Conservation (phyloP, 2,113 vertebrate species). For the Todiramphus saurophagus region DNA sequence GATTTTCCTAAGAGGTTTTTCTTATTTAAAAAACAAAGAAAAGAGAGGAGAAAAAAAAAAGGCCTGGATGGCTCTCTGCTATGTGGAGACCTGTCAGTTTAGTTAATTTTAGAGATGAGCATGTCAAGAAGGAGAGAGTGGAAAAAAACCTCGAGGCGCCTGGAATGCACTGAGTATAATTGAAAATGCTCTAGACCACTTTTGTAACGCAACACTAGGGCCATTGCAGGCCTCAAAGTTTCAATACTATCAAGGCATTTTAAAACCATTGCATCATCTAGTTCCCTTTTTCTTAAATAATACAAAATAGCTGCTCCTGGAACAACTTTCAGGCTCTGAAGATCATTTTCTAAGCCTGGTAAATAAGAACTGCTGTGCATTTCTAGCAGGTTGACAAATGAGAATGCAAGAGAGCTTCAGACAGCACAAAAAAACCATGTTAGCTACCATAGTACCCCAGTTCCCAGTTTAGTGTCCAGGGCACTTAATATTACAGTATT, state of each 20-base stretch:
- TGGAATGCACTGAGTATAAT: slow-evolving; percentile 25
- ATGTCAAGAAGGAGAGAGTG: slow-evolving; percentile 30
- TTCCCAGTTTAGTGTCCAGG: not conserved
- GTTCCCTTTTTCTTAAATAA: not conserved
- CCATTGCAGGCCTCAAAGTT: not conserved
- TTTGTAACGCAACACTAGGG: not conserved
- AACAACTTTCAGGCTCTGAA: not conserved
- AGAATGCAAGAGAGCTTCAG: not conserved
- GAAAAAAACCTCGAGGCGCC: slow-evolving; percentile 63
- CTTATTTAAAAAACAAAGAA: not conserved
- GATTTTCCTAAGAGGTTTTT: slow-evolving; percentile 8
- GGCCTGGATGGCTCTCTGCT: not conserved
- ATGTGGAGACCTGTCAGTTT: not conserved
- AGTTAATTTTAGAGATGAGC: slow-evolving; percentile 46
- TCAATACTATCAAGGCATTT: not conserved
- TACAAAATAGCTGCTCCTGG: not conserved
- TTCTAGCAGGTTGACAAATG: not conserved
- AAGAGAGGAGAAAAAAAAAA: not conserved
- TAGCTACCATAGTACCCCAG: not conserved
- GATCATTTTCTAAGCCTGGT: not conserved
- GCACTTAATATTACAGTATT: not conserved
- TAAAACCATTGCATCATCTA: not conserved
- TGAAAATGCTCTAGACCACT: slow-evolving; percentile 31
- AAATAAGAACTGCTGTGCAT: not conserved
- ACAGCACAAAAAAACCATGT: not conserved